phyloP scores from a whole-genome alignment of 2,888 invertebrate genomes.

The Agrochola lota region DNA sequence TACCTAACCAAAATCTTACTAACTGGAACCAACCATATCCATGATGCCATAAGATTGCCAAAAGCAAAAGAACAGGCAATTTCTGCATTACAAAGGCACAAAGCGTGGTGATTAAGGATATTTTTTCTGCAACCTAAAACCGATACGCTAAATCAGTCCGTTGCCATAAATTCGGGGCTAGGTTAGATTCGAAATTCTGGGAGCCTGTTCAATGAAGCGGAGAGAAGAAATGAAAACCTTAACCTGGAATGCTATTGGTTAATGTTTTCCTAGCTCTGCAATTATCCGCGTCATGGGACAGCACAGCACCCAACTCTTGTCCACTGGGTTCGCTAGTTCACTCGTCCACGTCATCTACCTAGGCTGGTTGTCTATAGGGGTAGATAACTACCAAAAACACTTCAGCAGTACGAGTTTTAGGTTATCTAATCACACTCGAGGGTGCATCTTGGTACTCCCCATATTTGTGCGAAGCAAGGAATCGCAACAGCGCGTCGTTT shows the following conservation, averaged over 20 bases:
- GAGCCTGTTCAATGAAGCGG: neutral
- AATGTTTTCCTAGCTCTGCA: neutral
- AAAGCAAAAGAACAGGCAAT: neutral
- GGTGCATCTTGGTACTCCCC: too few species aligned
- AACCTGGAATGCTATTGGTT: neutral
- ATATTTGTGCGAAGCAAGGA: too few species aligned
- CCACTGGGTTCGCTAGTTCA: neutral
- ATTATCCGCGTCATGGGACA: neutral
- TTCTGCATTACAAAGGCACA: neutral
- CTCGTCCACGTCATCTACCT: neutral
- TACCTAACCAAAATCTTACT: neutral
- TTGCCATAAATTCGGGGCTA: neutral
- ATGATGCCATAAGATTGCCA: too few species aligned
- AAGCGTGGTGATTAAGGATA: neutral
- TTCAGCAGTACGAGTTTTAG: too few species aligned
- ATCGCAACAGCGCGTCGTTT: too few species aligned
- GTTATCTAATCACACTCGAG: too few species aligned
- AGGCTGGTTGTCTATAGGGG: neutral
- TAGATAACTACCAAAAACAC: neutral
- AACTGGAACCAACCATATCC: neutral
- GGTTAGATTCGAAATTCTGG: neutral
- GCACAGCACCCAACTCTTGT: neutral
- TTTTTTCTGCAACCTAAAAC: neutral
- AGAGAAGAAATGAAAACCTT: slow-evolving; percentile 6
- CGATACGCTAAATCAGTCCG: neutral